phyloP scores from a whole-genome alignment of 2,888 invertebrate species.

The Scrobipalpa atriplicella region DNA sequence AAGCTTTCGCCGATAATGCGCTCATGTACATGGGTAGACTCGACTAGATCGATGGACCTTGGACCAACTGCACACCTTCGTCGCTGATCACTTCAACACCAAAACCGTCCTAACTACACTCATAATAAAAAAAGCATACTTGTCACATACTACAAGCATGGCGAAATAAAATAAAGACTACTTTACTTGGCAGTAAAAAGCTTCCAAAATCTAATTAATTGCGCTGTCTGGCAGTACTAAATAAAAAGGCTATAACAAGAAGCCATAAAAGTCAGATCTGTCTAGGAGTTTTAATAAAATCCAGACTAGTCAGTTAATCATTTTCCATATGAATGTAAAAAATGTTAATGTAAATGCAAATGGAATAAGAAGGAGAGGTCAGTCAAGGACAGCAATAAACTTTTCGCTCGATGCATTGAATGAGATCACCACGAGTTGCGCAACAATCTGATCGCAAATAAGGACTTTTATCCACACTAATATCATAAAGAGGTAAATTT shows the following conservation, averaged over 20 bases:
- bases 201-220: not conserved
- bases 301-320: not conserved
- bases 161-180: not conserved
- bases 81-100: not conserved
- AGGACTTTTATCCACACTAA: no score
- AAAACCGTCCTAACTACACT: not conserved
- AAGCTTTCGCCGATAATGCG: conserved; percentile 67
- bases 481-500: no score
- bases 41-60: not conserved
- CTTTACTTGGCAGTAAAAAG: not conserved
- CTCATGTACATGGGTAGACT: conserved; percentile 20
- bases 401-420: conserved; percentile 18
- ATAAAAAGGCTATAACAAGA: not conserved
- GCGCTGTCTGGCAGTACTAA: not conserved
- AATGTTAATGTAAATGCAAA: conserved; percentile 9
- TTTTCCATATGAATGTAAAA: not conserved
- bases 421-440: conserved; percentile 20
- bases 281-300: not conserved
- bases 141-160: not conserved
- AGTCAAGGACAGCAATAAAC: conserved; percentile 18
- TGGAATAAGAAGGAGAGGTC: conserved; percentile 9
- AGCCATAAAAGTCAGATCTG: not conserved
- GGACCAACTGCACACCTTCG: not conserved
- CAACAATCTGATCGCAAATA: not conserved
- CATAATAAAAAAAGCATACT: no score